phyloP scores from a whole-genome alignment of 1,140 invertebrate genomes.

The Cydia strobilella region DNA sequence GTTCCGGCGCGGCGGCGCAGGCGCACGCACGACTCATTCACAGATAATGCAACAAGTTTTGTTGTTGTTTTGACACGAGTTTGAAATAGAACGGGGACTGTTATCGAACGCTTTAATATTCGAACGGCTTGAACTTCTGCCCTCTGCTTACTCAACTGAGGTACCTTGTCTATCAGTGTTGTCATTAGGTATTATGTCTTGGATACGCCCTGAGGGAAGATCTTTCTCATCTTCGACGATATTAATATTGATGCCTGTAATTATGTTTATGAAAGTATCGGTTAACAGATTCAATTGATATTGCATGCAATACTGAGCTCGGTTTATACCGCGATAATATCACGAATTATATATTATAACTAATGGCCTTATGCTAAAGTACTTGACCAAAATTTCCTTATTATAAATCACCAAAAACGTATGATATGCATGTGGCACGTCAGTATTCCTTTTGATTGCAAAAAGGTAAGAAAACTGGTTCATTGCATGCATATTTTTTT shows the following conservation, averaged over 20 bases:
- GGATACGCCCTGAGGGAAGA: neutral
- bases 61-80: slow-evolving; percentile 39
- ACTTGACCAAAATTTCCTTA: too few relatives aligned
- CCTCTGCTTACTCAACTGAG: slow-evolving; percentile 17
- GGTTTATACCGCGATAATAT: too few relatives aligned
- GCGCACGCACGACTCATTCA: slow-evolving; percentile 41
- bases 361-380: too few relatives aligned
- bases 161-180: neutral
- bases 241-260: neutral
- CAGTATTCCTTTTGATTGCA: too few relatives aligned
- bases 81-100: slow-evolving; percentile 39
- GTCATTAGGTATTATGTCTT: slow-evolving; percentile 3
- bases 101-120: slow-evolving; percentile 32
- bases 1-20: slow-evolving; percentile 28
- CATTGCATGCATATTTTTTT: too few relatives aligned
- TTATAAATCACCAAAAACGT: too few relatives aligned
- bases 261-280: neutral
- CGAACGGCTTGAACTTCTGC: slow-evolving; percentile 25
- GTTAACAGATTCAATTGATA: neutral
- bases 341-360: too few relatives aligned
- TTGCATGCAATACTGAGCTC: too few relatives aligned
- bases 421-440: too few relatives aligned
- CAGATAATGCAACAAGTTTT: slow-evolving; percentile 42
- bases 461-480: neutral
- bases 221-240: neutral